Conservation (phyloP, 1,140 invertebrate species). For the Telenomus remus region DNA sequence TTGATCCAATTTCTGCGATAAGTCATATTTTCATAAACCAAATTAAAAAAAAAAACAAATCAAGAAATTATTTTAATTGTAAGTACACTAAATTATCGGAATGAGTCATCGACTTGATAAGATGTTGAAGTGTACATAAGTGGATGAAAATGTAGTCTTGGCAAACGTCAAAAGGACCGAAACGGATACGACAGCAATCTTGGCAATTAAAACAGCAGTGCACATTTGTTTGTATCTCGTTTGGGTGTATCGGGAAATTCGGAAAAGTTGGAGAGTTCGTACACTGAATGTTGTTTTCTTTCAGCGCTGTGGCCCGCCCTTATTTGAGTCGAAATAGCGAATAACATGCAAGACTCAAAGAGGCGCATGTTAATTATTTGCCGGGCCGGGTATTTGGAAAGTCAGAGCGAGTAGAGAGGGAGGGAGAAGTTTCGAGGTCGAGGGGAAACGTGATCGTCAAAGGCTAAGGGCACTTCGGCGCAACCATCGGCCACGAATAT, state of each 20-base stretch:
- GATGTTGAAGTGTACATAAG: no score
- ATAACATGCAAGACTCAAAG: conserved; percentile 41
- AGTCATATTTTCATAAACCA: no score
- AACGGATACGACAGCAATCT: neutral
- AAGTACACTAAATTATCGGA: no score
- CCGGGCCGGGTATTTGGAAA: conserved; percentile 45
- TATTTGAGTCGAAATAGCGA: conserved; percentile 35
- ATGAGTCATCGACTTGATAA: no score
- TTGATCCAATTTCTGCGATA: no score
- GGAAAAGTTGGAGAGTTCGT: conserved; percentile 19
- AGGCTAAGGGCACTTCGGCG: conserved; percentile 54
- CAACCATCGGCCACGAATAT: conserved; percentile 56
- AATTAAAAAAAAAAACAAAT: no score
- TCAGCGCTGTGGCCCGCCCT: conserved; percentile 7
- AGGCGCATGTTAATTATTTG: conserved; percentile 57
- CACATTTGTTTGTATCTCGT: conserved; percentile 1
- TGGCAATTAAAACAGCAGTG: neutral
- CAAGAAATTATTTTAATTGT: no score
- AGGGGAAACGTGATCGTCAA: conserved; percentile 58
- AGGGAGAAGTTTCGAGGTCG: conserved; percentile 52
- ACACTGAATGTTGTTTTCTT: conserved; percentile 22
- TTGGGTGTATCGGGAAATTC: conserved; percentile 1
- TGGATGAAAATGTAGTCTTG: no score
- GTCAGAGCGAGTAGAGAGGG: conserved; percentile 20
- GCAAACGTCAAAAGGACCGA: no score